Conservation (phyloP, 2,888 invertebrate species). For the Tridacna gigas region DNA sequence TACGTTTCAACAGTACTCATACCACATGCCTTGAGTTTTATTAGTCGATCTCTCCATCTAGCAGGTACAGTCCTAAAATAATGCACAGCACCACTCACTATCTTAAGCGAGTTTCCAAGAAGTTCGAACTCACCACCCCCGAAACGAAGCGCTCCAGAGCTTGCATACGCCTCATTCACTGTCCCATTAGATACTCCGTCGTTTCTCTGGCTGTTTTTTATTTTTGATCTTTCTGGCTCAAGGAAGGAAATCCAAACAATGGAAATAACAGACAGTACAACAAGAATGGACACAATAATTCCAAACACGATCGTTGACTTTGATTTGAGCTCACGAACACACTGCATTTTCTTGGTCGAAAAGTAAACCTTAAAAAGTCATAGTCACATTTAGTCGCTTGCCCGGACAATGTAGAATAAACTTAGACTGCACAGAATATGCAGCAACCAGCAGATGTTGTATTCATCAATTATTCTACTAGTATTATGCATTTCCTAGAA, state of each 20-base stretch:
- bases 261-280: slow-evolving; percentile 21
- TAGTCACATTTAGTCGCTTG: not conserved
- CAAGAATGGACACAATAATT: slow-evolving; percentile 24
- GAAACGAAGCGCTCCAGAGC: slow-evolving; percentile 65
- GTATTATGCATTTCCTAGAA: no score
- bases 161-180: slow-evolving; percentile 48
- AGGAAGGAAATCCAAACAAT: slow-evolving; percentile 34
- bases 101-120: slow-evolving; percentile 73
- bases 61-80: slow-evolving; percentile 82
- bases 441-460: no score
- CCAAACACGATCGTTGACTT: slow-evolving; percentile 20
- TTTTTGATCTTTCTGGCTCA: not conserved
- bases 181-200: not conserved
- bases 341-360: not conserved
- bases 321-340: slow-evolving; percentile 5
- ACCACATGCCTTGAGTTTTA: slow-evolving; percentile 82
- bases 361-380: not conserved
- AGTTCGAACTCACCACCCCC: slow-evolving; percentile 75
- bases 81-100: slow-evolving; percentile 83
- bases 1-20: slow-evolving; percentile 84
- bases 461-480: no score
- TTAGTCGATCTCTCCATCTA: slow-evolving; percentile 81
- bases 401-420: not conserved
- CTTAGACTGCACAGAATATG: no score
- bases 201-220: not conserved